phyloP scores from a whole-genome alignment of 2,113 vertebrate genomes.

The Cinclus mexicanus region DNA sequence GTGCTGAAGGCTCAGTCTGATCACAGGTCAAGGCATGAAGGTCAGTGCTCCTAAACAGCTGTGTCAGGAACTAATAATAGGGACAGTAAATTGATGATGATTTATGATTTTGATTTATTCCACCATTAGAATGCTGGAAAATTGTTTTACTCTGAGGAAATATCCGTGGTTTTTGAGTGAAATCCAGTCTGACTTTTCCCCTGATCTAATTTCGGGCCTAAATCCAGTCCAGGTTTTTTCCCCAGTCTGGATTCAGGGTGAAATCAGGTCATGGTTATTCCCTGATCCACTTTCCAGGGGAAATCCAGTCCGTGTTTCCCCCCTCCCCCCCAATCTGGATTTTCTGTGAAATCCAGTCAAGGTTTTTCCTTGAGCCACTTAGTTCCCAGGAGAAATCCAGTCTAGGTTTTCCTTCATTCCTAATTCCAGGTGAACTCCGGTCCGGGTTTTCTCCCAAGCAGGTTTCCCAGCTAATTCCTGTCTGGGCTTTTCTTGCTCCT shows the following conservation, averaged over 20 bases:
- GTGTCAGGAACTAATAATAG: background rate
- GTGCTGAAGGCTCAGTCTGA: constrained; percentile 97
- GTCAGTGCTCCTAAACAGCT: constrained; percentile 72
- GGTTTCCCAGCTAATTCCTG: background rate
- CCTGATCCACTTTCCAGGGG: background rate
- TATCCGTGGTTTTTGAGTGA: background rate
- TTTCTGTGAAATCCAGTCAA: background rate
- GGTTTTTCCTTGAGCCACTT: background rate
- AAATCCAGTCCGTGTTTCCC: background rate
- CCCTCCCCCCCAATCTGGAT: accelerated
- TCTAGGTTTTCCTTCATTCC: accelerated
- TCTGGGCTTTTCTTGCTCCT: accelerated
- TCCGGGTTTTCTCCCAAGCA: accelerated
- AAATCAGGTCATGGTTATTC: background rate
- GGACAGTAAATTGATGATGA: background rate
- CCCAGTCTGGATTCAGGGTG: background rate
- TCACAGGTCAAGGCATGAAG: constrained; percentile 96
- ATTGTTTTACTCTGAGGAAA: background rate
- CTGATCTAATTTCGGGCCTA: accelerated
- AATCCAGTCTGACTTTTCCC: background rate
- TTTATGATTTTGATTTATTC: background rate
- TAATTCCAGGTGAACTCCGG: background rate
- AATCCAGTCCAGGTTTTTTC: background rate
- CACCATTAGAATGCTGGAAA: background rate
- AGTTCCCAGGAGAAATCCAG: background rate